Base-by-base conservation (phyloP, 2,113 vertebrate genomes). In the Amphilophus citrinellus region DNA sequence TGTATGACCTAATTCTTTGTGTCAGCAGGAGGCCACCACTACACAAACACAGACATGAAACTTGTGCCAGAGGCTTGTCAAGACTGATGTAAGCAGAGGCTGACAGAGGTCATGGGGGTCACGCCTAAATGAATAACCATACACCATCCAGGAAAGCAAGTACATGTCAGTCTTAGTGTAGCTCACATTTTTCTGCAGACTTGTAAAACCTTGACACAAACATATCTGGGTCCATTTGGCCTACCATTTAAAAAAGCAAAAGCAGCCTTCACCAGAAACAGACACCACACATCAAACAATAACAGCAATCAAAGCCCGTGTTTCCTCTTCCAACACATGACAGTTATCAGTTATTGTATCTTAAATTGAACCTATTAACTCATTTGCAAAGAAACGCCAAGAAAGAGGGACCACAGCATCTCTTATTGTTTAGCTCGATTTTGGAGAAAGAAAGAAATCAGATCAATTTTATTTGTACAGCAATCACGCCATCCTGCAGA, bases 281-380 rank as follows among this genome's bases (percentile, higher is more conserved):
- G 73, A 44, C 30, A 1, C 9, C 42, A 13, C 50, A 85, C 77
- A 88, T 81, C 71, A 88, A 84, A 89, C 59, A 58, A 60, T 58
- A 68, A 27, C 73, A 24, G 11, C 17, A 42, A 88, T 91, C 84
- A 88, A 87, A 90, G 88, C 18, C 73, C 59, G 75, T 61, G 39
- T 76, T 35, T 71, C 76, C 56, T 37, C 37, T 32, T 58, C 60
- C 76, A 86, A 81, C 13, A 24, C 57, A 17, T 3, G 1, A 68
- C 65, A 75, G 63, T 84, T 83, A 83, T 76, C 24, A 80, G 66
- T 60, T 56, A 59, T 65, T 1, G 5, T 24, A 53, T 77, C 71
- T 30, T 60, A 24, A 86, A 65, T 79, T 20, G 77, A 88, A 68
- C 81, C 68, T 73, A 30, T 71, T 73, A 7, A 47, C 3, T 58